A percentile compares a stretch with the other conserved stretches of the same genome.
These are phyloP conservation scores for Heliothis virescens DNA, from an alignment of 1,140 invertebrate species.

Conservation along the genomic window DNA sequence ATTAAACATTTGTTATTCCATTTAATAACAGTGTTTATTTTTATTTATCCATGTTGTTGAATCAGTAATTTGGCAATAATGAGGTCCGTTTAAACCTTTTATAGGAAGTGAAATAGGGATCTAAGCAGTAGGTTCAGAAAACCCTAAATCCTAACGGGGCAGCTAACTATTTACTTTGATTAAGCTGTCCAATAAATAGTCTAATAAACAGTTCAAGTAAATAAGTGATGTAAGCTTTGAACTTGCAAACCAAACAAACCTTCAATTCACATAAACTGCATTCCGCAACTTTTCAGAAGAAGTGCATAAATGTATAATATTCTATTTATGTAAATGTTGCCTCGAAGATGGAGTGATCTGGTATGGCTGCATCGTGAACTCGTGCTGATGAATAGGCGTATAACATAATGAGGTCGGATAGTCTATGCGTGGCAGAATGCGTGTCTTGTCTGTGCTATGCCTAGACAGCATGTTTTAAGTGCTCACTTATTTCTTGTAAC, in stretches of 20 bases:
- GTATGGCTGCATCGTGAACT: background rate
- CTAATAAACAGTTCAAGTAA: background rate
- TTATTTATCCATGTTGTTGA: no score
- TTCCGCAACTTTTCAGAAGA: slow-evolving; percentile 42
- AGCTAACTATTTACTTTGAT: no score
- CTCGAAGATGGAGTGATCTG: slow-evolving; percentile 16
- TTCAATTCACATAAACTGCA: slow-evolving; percentile 32
- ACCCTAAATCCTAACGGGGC: no score
- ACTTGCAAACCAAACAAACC: slow-evolving; percentile 40
- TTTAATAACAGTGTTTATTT: no score
- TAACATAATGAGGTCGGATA: slow-evolving; percentile 20
- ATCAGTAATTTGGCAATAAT: no score
- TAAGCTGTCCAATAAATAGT: no score
- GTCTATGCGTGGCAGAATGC: background rate
- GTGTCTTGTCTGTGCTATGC: background rate
- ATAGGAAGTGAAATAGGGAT: no score
- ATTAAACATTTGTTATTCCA: no score
- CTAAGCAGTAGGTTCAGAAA: no score
- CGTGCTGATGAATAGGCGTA: slow-evolving; percentile 21
- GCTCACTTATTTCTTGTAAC: no score
- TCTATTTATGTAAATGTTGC: slow-evolving; percentile 23
- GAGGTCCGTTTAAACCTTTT: no score
- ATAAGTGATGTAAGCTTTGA: slow-evolving; percentile 13
- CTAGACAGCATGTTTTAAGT: no score
- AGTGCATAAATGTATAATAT: slow-evolving; percentile 45